These are phyloP conservation scores for Ibycter americanus DNA, from an alignment of 2,797 vertebrate species.

Conservation along the genomic window DNA sequence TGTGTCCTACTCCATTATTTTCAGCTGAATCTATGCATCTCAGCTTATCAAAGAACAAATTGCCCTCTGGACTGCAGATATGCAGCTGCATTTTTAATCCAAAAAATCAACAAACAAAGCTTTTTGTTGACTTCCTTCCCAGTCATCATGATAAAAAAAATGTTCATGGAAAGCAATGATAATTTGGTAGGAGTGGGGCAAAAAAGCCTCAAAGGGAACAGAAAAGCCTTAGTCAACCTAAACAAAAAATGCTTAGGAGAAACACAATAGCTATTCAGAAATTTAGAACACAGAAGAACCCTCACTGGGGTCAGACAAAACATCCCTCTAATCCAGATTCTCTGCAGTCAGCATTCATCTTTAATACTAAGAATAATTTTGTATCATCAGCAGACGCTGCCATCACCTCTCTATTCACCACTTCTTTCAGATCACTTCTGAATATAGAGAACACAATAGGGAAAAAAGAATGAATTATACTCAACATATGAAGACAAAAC, in stretches of 20 bases:
- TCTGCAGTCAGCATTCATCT: constrained; percentile 35
- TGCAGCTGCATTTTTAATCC: not conserved
- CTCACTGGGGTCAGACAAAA: not conserved
- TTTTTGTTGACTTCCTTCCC: not conserved
- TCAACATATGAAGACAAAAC: constrained; percentile 2
- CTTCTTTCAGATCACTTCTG: not conserved
- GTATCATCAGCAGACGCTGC: constrained; percentile 18
- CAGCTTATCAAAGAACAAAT: not conserved
- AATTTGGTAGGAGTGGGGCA: not conserved
- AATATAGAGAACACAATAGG: not conserved
- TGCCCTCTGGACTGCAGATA: not conserved
- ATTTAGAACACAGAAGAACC: not conserved
- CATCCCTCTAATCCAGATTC: not conserved
- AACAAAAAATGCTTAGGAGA: constrained; percentile 7
- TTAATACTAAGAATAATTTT: not conserved
- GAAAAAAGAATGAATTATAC: not conserved
- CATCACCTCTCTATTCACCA: not conserved
- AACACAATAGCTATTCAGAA: constrained; percentile 8
- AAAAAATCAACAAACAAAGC: not conserved
- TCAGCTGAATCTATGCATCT: not conserved
- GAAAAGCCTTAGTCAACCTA: not conserved
- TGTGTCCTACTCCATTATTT: not conserved
- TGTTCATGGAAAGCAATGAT: not conserved
- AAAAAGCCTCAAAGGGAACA: not conserved
- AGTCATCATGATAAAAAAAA: not conserved